Base-by-base conservation (phyloP, 2,888 invertebrate genomes). In the Oasisia sp. region DNA sequence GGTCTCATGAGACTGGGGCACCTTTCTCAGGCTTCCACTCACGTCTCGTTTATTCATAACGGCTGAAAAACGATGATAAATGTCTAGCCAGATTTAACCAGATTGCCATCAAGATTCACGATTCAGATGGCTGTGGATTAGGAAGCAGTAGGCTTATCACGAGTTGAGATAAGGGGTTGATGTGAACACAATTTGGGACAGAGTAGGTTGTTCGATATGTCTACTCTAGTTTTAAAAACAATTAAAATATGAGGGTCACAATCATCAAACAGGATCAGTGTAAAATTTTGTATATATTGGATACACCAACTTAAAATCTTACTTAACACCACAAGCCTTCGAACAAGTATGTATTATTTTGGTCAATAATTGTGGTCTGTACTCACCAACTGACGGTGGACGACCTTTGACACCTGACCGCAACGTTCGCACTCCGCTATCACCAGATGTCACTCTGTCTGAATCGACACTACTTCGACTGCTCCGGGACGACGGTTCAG, bases 391-490 rank as follows among this genome's bases (percentile, higher is more conserved):
- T 74, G 27, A 74, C 74, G 74, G 74, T 5, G 74, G 27, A 74
- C 74, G 27, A 74, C 14, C 74, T 74, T 74, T 74, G 74, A 74
- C n/a, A 19, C 74, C 74, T 74, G 27, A 74, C 74, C 27, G 74
- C n/a, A 7, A 0, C 27, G 74, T 74, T 74, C 74, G 74, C 74
- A 74, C n/a, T 7, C 0, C n/a, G 27, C 74, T 74, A n/a, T 74
- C 74, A 74, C 74, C 74, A 74, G 74, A 19, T 0, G 74, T 74
- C 74, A 74, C 74, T 74, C n/a, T 74, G n/a, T 74, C 74, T 74
- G 74, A 74, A 74, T 74, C 74, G 74, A 74, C 74, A 74, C 74
- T 74, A 74, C 74, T 74, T 7, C 74, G 74, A 74, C 74, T 74
- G 27, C 74, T 74, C 74, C 74, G 19, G 19, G 74, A 74, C 27